Percentiles rank a stretch among this genome's conserved stretches.
Conservation (phyloP, 2,113 vertebrate genomes). For the Fregata magnificens region DNA sequence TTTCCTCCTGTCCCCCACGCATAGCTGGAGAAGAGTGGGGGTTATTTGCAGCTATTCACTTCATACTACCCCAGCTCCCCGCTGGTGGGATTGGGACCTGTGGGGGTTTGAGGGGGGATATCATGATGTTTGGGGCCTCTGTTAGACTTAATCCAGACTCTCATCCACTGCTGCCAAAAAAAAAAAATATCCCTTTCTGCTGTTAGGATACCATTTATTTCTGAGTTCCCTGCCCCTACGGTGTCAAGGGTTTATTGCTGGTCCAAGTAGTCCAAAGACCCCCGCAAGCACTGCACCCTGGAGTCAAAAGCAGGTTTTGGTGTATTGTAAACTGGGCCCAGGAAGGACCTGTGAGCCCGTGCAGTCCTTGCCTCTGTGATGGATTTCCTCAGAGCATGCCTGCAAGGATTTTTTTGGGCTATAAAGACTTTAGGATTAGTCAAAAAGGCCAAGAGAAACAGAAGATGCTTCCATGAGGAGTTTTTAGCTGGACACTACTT, state of each 20-base stretch:
- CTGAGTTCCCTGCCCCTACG: rapidly evolving
- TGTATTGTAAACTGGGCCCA: not conserved
- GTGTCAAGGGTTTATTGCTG: not conserved
- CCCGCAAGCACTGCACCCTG: too few relatives aligned
- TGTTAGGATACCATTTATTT: not conserved
- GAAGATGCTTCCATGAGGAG: not conserved
- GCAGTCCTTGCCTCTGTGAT: not conserved
- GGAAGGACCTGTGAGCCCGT: not conserved
- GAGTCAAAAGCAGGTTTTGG: not conserved
- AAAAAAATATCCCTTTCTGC: not conserved
- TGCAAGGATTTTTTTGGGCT: not conserved
- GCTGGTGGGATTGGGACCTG: not conserved
- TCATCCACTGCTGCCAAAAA: not conserved
- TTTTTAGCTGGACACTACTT: not conserved
- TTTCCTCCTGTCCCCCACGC: rapidly evolving
- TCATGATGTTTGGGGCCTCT: not conserved
- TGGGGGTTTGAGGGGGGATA: too few relatives aligned
- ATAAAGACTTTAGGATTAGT: not conserved
- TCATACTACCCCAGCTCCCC: not conserved
- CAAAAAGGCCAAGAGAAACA: not conserved
- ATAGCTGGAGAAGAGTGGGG: not conserved
- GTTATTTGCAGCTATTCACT: not conserved
- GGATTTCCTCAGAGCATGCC: not conserved
- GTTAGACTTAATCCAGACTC: not conserved
- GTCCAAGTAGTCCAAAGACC: not conserved